Percentiles rank a stretch among this genome's conserved stretches.
These are phyloP conservation scores for Ophraella communa DNA, from an alignment of 2,888 invertebrate species.

Conservation along the genomic window DNA sequence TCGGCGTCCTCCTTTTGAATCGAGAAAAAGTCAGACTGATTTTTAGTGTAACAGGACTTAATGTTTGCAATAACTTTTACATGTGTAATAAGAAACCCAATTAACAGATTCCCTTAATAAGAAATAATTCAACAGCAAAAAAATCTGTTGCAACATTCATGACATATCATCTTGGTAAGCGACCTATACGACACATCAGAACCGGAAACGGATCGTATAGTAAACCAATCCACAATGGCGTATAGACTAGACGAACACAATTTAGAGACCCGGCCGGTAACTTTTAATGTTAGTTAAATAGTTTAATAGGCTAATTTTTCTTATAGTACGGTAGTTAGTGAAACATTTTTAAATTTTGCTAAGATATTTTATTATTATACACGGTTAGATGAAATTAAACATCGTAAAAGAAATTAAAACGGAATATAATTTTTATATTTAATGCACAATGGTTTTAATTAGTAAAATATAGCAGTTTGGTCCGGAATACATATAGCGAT, in stretches of 20 bases:
- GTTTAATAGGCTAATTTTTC: conserved; percentile 38
- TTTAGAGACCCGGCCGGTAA: conserved; percentile 29
- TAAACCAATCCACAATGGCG: conserved; percentile 28
- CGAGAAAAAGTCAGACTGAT: background rate
- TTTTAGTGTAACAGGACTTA: background rate
- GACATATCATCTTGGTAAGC: background rate
- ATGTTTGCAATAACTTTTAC: background rate
- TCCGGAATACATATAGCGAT: no score
- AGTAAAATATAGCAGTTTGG: no score
- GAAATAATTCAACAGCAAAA: background rate
- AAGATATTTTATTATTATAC: no score
- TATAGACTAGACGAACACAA: conserved; percentile 22
- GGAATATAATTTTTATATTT: no score
- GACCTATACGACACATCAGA: conserved; percentile 5
- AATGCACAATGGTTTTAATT: no score
- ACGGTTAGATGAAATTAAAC: background rate
- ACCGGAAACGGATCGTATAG: conserved; percentile 21
- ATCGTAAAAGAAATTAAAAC: no score
- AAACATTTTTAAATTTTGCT: background rate
- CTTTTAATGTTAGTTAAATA: conserved; percentile 37
- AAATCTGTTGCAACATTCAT: conserved; percentile 8
- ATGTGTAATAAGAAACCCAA: background rate
- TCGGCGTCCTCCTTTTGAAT: background rate
- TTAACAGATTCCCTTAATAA: conserved; percentile 5
- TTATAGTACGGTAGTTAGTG: conserved; percentile 1